Conservation (phyloP, 1,140 invertebrate genomes). For the Centruroides sculpturatus region DNA sequence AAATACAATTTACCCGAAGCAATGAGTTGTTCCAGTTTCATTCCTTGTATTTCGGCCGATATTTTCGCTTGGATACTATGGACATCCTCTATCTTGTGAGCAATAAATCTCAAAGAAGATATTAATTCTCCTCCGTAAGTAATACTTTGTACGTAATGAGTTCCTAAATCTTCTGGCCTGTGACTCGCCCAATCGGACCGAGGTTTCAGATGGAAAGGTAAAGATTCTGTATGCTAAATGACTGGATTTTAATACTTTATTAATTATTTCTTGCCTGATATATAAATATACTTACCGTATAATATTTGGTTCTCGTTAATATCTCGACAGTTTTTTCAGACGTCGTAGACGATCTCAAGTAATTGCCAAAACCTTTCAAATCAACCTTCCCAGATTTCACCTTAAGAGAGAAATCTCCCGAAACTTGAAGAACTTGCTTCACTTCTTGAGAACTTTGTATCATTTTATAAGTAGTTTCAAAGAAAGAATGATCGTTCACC, state of each 20-base stretch:
- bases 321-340: constrained; percentile 4
- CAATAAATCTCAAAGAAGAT: constrained; percentile 6
- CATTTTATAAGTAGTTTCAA: neutral
- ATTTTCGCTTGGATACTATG: neutral
- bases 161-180: neutral
- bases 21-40: neutral
- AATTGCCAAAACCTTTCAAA: constrained; percentile 2
- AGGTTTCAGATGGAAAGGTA: neutral
- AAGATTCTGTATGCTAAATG: neutral
- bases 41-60: neutral
- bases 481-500: no score
- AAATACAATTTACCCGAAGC: neutral
- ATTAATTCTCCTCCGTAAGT: constrained; percentile 11
- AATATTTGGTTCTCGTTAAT: constrained; percentile 5
- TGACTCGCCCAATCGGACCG: neutral
- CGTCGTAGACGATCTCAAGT: neutral
- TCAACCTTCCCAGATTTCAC: constrained; percentile 6
- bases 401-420: constrained; percentile 4
- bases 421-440: constrained; percentile 1
- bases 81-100: neutral
- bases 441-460: constrained; percentile 4
- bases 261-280: neutral
- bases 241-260: neutral
- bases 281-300: constrained; percentile 4
- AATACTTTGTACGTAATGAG: constrained; percentile 10